Evolutionary conservation across 1,140 invertebrate species (phyloP), one percentile per base, ranked within the genome.

Genomic region (Pseudomyrmex sp.): DNA sequence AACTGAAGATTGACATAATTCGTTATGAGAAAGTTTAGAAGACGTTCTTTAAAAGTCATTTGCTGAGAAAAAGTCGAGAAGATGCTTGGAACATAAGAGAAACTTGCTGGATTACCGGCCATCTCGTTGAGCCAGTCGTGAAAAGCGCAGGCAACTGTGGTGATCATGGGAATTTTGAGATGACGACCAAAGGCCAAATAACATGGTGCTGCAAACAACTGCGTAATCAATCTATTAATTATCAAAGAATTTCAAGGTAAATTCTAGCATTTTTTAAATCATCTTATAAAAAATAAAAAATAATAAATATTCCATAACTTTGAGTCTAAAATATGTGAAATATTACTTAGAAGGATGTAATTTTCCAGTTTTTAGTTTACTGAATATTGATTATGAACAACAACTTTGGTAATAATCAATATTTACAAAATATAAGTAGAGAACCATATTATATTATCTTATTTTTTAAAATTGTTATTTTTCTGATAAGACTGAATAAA

Each of bases 31-130:
- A 91, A 91, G 86, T 96, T 96, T 0, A 91, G 74, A 23, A 96
- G 89, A 63, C 96, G 93, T 88, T 97, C 94, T 88, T 92, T 95
- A 52, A 96, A 95, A n/a, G 85, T 95, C 96, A 97, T 97, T 2
- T 91, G 86, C 77, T 95, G 95, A n/a, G 90, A 93, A 74, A 93
- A 95, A 2, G 92, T 90, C 7, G 89, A 72, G 66, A 92, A 92
- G 0, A 88, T 0, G 12, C 93, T n/a, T 94, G 96, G 90, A 95
- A 95, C 75, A 94, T 95, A 20, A 0, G 96, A 93, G 0, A 95
- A 93, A 54, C 95, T 95, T 13, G 95, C 91, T 0, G 96, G 95
- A 89, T 96, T 96, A 1, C 95, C 96, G 15, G 96, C 88, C 66
- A 95, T 94, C n/a, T 95, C 94, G 62, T 95, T 95, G 0, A 96